Conservation (phyloP, 2,888 invertebrate genomes). For the Cancer borealis region DNA sequence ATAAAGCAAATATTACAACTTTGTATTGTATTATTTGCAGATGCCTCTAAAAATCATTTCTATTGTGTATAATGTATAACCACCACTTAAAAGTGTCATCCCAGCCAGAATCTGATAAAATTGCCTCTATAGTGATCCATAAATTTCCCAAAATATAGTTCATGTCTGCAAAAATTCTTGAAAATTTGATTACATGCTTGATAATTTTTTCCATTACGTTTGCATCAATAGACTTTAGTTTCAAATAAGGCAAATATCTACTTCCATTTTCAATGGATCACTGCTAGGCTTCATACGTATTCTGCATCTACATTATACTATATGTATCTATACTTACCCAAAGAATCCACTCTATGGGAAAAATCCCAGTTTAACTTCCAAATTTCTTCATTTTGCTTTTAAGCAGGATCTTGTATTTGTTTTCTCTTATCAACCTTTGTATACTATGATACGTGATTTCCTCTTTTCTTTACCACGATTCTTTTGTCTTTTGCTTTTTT, state of each 20-base stretch:
- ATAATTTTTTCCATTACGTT: background rate
- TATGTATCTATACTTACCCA: slow-evolving; percentile 51
- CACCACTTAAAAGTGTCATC: slow-evolving; percentile 39
- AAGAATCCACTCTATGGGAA: background rate
- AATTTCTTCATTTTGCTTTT: slow-evolving; percentile 31
- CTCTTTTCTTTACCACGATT: slow-evolving; percentile 24
- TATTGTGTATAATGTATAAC: slow-evolving; percentile 21
- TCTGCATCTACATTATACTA: slow-evolving; percentile 41
- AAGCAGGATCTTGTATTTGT: background rate
- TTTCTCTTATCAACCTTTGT: background rate
- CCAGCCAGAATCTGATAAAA: slow-evolving; percentile 20
- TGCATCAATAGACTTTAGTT: background rate
- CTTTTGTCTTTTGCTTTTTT: slow-evolving; percentile 52
- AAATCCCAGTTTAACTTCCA: slow-evolving; percentile 47
- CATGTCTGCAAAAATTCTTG: background rate
- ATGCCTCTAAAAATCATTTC: background rate
- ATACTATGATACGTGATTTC: background rate
- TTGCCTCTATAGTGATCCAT: background rate
- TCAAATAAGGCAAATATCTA: background rate
- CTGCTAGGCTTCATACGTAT: slow-evolving; percentile 38
- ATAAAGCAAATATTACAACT: slow-evolving; percentile 31
- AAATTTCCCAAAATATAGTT: background rate
- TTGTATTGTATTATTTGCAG: background rate
- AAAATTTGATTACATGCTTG: background rate
- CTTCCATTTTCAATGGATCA: background rate